Evolutionary conservation across 2,888 invertebrate species (phyloP).

Genomic region (Operophtera brumata): DNA sequence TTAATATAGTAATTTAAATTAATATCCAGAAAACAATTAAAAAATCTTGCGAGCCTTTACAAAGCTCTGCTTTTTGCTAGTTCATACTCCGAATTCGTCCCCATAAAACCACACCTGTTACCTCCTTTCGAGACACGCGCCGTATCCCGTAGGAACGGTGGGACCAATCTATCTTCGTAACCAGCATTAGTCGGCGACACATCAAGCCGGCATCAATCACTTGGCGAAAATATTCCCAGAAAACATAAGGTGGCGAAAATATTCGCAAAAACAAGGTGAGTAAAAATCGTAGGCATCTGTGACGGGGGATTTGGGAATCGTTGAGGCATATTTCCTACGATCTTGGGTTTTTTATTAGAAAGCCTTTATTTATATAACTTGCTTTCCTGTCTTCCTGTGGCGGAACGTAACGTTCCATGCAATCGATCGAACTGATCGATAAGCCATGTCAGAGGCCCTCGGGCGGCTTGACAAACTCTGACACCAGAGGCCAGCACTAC

Average conservation of each 20-base stretch:
- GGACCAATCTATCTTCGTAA: constrained; percentile 62
- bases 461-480: no score
- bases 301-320: constrained; percentile 41
- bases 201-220: constrained; percentile 71
- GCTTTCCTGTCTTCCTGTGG: no score
- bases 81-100: background rate
- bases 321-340: background rate
- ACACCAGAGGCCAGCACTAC: no score
- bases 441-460: no score
- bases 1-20: no score
- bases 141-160: constrained; percentile 40
- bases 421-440: no score
- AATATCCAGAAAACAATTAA: no score
- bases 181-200: constrained; percentile 58
- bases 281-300: constrained; percentile 38
- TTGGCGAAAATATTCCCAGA: constrained; percentile 51
- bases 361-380: no score
- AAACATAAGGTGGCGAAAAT: constrained; percentile 60
- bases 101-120: constrained; percentile 3
- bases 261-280: constrained; percentile 57
- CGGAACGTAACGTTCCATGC: no score
- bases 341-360: no score
- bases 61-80: no score
- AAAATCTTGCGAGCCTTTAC: no score
- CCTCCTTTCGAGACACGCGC: constrained; percentile 12